Percentiles rank a stretch among this genome's conserved stretches.
These are phyloP conservation scores for Rhopalosiphum padi DNA, from an alignment of 1,140 invertebrate genomes.

Conservation along the genomic window DNA sequence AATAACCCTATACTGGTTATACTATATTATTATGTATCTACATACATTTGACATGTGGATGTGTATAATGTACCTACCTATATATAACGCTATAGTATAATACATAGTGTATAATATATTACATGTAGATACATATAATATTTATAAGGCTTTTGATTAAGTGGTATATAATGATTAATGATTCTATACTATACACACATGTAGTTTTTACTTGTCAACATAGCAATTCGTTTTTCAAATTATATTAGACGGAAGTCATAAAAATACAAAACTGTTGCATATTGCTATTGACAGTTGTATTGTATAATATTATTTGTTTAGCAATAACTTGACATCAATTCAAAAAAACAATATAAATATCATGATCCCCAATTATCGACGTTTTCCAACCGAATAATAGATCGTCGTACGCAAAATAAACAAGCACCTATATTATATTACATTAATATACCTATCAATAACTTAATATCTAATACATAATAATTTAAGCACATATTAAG, in stretches of 20 bases:
- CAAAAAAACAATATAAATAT: background rate
- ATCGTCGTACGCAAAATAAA: background rate
- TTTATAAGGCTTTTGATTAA: slow-evolving; percentile 7
- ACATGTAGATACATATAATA: background rate
- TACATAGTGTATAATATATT: no score
- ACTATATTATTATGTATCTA: no score
- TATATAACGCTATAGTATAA: no score
- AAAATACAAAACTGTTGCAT: background rate
- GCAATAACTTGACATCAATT: background rate
- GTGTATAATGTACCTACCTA: no score
- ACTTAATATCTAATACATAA: background rate
- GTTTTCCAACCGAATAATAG: background rate
- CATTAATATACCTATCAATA: background rate
- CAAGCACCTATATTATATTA: background rate
- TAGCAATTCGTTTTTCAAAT: background rate
- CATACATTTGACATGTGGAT: no score
- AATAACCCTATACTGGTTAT: no score
- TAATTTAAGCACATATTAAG: background rate
- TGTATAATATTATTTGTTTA: background rate
- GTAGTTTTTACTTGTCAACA: background rate
- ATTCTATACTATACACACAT: background rate
- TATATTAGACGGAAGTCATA: background rate
- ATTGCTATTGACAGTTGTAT: background rate
- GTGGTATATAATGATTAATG: background rate
- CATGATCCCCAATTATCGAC: background rate